Evolutionary conservation across 1,140 invertebrate species (phyloP).

Genomic region (Drosophila eugracilis): DNA sequence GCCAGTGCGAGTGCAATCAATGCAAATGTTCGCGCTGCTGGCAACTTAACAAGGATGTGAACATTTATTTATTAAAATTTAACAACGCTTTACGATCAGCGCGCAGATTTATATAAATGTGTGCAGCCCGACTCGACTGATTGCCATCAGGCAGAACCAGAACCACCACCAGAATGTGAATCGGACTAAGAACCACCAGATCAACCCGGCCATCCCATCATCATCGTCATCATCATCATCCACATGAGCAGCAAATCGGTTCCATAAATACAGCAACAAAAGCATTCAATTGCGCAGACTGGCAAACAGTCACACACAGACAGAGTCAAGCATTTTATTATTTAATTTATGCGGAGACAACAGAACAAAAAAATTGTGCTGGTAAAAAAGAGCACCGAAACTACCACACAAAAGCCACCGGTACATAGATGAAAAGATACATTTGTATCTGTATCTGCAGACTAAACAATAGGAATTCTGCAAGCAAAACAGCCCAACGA

Average conservation of each 20-base stretch:
- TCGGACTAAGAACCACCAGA: conserved; percentile 20
- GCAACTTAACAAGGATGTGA: conserved; percentile 80
- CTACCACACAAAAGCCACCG: conserved; percentile 38
- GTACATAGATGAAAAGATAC: conserved; percentile 49
- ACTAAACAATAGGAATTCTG: conserved; percentile 45
- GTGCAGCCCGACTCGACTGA: conserved; percentile 15
- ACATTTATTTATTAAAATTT: conserved; percentile 84
- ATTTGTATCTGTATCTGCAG: conserved; percentile 47
- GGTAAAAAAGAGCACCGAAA: conserved; percentile 57
- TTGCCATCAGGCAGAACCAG: conserved; percentile 18
- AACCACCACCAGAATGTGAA: conserved; percentile 35
- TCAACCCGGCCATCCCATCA: conserved; percentile 45
- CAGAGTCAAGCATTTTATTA: conserved; percentile 73
- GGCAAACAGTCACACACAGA: conserved; percentile 36
- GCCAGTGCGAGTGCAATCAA: conserved; percentile 56
- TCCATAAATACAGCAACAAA: conserved; percentile 49
- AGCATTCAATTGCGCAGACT: conserved; percentile 52
- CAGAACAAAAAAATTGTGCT: conserved; percentile 59
- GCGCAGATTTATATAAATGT: conserved; percentile 72
- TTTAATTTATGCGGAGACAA: conserved; percentile 79
- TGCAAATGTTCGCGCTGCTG: conserved; percentile 48
- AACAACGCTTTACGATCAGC: conserved; percentile 83
- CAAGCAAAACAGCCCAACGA: conserved; percentile 6
- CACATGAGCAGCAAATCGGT: conserved; percentile 68
- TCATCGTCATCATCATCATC: conserved; percentile 73